Evolutionary conservation across 2,113 vertebrate genomes (phyloP).

Genomic region (Noctilio leporinus): DNA sequence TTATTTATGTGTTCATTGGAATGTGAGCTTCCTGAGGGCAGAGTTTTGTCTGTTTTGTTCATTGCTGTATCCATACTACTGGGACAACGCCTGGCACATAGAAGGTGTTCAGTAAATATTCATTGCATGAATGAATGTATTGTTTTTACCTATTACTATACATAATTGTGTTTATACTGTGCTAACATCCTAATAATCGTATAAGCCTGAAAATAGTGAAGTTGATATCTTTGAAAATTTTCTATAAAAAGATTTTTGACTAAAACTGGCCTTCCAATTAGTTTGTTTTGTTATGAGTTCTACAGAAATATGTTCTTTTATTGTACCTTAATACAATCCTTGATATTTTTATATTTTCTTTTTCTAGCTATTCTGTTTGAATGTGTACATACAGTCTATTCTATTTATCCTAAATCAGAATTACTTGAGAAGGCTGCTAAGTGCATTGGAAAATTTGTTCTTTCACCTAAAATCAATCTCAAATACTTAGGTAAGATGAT

Average conservation of each 20-base stretch:
- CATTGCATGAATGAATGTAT: neutral
- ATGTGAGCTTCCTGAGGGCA: neutral
- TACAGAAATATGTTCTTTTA: neutral
- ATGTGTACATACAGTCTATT: conserved; percentile 95
- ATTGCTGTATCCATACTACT: neutral
- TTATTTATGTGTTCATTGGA: neutral
- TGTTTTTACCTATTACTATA: neutral
- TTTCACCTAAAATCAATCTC: conserved; percentile 96
- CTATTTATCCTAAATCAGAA: conserved; percentile 91
- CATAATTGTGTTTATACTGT: neutral
- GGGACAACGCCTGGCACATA: neutral
- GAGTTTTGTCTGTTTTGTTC: conserved; percentile 1
- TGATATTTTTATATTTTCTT: conserved; percentile 27
- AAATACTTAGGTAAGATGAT: conserved; percentile 93
- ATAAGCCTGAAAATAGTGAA: neutral
- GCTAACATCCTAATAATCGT: neutral
- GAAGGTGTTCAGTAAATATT: conserved; percentile 12
- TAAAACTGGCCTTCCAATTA: conserved; percentile 17
- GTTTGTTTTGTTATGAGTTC: conserved; percentile 41
- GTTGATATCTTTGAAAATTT: conserved; percentile 27
- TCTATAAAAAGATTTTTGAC: conserved; percentile 35
- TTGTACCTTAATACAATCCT: neutral
- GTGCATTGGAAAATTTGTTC: conserved; percentile 97
- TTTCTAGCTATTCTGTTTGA: conserved; percentile 93
- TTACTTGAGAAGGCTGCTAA: conserved; percentile 95